These are phyloP conservation scores for Balearica regulorum DNA, from an alignment of 2,797 vertebrate genomes.

Conservation along the genomic window DNA sequence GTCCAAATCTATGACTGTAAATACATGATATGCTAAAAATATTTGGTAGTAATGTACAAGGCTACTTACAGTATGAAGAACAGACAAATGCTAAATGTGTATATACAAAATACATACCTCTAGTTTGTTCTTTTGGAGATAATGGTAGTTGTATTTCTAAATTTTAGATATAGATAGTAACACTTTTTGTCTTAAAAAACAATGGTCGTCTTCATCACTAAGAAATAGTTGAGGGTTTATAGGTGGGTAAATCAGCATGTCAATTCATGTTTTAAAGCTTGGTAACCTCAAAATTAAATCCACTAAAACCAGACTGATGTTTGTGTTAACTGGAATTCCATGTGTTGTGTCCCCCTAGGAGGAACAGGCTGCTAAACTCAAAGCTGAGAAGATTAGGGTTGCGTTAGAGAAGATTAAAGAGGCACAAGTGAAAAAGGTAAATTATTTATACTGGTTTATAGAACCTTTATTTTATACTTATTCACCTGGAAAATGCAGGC, in stretches of 20 bases:
- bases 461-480: background rate
- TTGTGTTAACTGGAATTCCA: conserved; percentile 26
- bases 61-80: background rate
- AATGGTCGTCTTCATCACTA: background rate
- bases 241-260: background rate
- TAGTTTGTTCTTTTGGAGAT: background rate
- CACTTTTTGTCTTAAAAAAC: background rate
- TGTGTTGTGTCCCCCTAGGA: conserved; percentile 81
- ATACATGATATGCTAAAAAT: background rate
- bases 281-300: background rate
- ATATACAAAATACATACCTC: background rate
- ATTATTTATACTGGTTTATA: background rate
- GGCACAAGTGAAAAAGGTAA: conserved; percentile 98
- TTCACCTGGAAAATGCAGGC: background rate
- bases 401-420: conserved; percentile 99
- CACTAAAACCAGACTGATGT: background rate
- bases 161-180: background rate
- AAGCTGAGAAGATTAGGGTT: conserved; percentile 94
- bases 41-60: background rate
- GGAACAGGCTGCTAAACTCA: conserved; percentile 94
- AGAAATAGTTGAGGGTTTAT: background rate
- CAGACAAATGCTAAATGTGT: background rate
- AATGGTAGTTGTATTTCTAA: background rate
- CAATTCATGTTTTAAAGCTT: background rate
- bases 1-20: background rate